phyloP scores from a whole-genome alignment of 2,797 vertebrate species.

The Lophotriccus pileatus region DNA sequence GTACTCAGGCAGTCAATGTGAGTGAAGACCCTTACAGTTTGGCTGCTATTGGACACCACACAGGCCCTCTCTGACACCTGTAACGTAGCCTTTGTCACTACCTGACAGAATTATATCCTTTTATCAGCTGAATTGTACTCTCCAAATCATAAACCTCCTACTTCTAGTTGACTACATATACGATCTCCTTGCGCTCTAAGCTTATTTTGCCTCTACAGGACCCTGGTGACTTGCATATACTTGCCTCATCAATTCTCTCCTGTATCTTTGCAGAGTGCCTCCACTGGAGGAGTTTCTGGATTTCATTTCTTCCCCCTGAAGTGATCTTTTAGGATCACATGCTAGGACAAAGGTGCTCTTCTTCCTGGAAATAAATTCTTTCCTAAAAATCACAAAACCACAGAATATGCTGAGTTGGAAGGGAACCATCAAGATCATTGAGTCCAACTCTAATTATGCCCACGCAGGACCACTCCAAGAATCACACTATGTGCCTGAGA shows the following conservation, averaged over 20 bases:
- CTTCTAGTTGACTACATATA: neutral
- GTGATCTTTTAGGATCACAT: neutral
- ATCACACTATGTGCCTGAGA: neutral
- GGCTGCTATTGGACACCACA: neutral
- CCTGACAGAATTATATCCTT: neutral
- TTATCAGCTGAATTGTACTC: neutral
- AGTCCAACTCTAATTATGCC: neutral
- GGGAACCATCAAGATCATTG: neutral
- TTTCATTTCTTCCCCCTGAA: neutral
- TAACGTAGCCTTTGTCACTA: neutral
- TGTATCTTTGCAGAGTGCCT: neutral
- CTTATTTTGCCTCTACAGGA: neutral
- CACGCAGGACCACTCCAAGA: neutral
- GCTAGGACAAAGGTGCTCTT: neutral
- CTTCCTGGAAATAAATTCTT: neutral
- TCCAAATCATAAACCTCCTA: neutral
- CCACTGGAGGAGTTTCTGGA: neutral
- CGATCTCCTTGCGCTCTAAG: neutral
- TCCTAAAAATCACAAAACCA: neutral
- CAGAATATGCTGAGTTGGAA: neutral
- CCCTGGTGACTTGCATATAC: neutral
- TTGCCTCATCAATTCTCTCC: neutral
- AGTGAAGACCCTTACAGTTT: neutral
- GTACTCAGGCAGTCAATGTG: neutral
- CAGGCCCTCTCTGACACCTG: neutral